Base-by-base conservation (phyloP, 1,140 invertebrate species). In the Drosophila simulans region DNA sequence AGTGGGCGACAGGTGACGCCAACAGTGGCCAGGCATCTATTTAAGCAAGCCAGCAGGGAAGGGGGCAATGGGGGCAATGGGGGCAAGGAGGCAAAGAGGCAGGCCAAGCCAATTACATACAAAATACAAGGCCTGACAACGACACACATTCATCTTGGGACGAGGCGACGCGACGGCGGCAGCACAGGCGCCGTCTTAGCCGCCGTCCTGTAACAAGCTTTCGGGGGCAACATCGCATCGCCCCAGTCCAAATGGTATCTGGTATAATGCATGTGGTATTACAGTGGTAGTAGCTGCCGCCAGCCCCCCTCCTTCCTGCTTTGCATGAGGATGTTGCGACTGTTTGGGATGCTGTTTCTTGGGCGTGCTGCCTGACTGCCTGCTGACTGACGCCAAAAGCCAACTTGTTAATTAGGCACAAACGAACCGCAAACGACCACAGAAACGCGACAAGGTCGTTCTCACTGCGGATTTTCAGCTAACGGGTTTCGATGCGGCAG, bases 111-210 rank as follows among this genome's bases (percentile, higher is more conserved):
- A 88, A 88, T 88, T 88, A 88, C 83, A 88, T 88, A 89, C 84
- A 80, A 88, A 88, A 88, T 89, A 88, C 83, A 88, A 83, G 83
- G 65, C 70, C 83, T 86, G 83, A 86, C 83, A 75, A 63, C 82
- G 83, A 83, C 83, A 86, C 83, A 86, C 83, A 86, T 86, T 86
- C 83, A 86, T 86, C 83, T 86, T 83, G 54, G 62, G 68, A 48
- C 68, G 46, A 58, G 43, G 74, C 77, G 72, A 73, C 75, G 49
- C 52, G 39, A 54, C 53, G 51, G 40, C 55, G 43, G 56, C 70
- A 77, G 65, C 51, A 60, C 68, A 76, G 57, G 52, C 63, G 65
- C 81, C 80, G 73, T 65, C 37, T 35, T 46, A 76, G 72, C 72
- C 72, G 72, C 72, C 72, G 71, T 75, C 72, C 60, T 75, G 72